A percentile compares a stretch with the other conserved stretches of the same genome.
phyloP scores from a whole-genome alignment of 35 echinoderm and acorn worm genomes.

The Apostichopus japonicus region DNA sequence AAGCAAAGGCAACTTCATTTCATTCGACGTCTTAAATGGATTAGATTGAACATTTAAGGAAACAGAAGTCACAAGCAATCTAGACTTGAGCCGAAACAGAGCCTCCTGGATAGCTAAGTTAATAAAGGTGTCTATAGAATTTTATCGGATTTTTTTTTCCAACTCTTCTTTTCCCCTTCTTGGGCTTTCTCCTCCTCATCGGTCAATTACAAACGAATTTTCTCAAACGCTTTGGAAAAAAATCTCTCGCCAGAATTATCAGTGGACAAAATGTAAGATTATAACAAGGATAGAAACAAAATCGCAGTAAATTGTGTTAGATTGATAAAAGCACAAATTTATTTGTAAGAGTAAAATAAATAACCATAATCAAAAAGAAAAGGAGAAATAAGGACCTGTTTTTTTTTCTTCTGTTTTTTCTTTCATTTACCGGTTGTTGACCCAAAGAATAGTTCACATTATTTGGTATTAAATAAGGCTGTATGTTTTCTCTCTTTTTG shows the following conservation, averaged over 20 bases:
- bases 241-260: neutral
- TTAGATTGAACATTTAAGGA: conserved; percentile 36
- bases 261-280: conserved; percentile 2
- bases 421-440: conserved; percentile 40
- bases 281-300: neutral
- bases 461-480: neutral
- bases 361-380: neutral
- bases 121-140: conserved; percentile 35
- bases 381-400: neutral
- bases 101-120: conserved; percentile 20
- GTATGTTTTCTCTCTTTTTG: too few species aligned
- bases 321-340: conserved; percentile 26
- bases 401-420: neutral
- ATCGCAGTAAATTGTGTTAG: neutral
- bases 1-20: neutral
- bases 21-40: conserved; percentile 13
- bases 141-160: neutral
- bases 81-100: conserved; percentile 30
- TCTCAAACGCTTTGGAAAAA: conserved; percentile 10
- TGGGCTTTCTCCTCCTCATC: neutral
- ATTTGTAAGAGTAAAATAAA: neutral
- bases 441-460: neutral
- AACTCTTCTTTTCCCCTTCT: neutral
- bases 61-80: conserved; percentile 49
- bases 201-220: conserved; percentile 30